phyloP scores from a whole-genome alignment of 2,888 invertebrate species.

The Andrena camellia region DNA sequence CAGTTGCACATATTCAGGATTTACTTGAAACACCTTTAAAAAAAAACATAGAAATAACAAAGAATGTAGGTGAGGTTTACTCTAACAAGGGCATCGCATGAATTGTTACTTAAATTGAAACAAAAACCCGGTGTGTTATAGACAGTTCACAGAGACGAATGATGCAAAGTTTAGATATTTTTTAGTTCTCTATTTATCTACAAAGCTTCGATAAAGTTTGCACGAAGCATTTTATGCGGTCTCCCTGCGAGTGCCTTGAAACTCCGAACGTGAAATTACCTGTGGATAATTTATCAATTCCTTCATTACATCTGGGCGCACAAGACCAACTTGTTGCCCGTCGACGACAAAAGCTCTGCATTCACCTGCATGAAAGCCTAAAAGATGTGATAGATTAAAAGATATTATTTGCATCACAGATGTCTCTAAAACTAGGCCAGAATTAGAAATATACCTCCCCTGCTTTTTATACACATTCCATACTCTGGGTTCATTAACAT shows the following conservation, averaged over 20 bases:
- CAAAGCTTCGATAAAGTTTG: too few relatives aligned
- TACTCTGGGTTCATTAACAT: neutral
- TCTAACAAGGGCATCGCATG: too few relatives aligned
- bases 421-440: neutral
- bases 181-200: too few relatives aligned
- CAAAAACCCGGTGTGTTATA: too few relatives aligned
- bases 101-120: too few relatives aligned
- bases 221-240: too few relatives aligned
- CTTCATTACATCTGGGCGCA: conserved; percentile 93
- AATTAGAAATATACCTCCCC: conserved; percentile 5
- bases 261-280: conserved; percentile 84
- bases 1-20: conserved; percentile 91
- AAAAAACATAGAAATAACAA: conserved; percentile 34
- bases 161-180: too few relatives aligned
- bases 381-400: conserved; percentile 67
- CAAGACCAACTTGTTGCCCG: conserved; percentile 95
- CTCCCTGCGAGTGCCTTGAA: neutral
- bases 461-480: neutral
- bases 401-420: neutral
- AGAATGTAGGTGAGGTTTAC: neutral
- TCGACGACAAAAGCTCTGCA: conserved; percentile 95
- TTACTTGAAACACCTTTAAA: conserved; percentile 90
- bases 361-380: conserved; percentile 91
- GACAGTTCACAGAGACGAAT: too few relatives aligned
- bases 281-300: conserved; percentile 93